Percentiles rank a stretch among this genome's conserved stretches.
phyloP scores from a whole-genome alignment of 1,140 invertebrate genomes.

The Dreissena polymorpha region DNA sequence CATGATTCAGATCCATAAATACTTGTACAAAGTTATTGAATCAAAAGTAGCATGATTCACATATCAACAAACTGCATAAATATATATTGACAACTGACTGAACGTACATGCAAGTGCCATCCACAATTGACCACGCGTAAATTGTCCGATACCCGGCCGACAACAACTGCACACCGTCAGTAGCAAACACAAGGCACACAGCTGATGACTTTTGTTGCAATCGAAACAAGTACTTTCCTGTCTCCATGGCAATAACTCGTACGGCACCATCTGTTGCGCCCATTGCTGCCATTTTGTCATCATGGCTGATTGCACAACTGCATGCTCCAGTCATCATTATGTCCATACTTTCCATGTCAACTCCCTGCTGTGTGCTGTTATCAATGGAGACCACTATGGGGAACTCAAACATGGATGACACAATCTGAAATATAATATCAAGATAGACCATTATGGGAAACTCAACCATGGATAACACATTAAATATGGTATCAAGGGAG shows the following conservation, averaged over 20 bases:
- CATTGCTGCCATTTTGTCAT: constrained; percentile 60
- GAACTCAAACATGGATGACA: constrained; percentile 67
- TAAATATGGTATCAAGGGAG: no score
- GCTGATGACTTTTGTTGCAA: constrained; percentile 65
- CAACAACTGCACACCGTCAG: constrained; percentile 59
- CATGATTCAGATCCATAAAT: no score
- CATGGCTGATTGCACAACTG: constrained; percentile 60
- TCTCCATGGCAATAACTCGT: constrained; percentile 60
- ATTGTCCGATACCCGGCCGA: constrained; percentile 67
- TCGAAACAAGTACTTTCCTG: constrained; percentile 58
- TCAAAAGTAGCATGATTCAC: no score
- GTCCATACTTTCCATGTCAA: constrained; percentile 56
- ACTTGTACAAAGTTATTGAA: no score
- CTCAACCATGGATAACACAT: no score
- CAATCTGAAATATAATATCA: constrained; percentile 56
- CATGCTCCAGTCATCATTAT: constrained; percentile 63
- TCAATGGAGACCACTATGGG: constrained; percentile 59
- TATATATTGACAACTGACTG: no score
- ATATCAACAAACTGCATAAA: no score
- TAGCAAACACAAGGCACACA: constrained; percentile 56
- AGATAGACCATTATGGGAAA: no score
- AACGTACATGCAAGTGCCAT: constrained; percentile 55
- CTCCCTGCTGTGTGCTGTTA: constrained; percentile 6
- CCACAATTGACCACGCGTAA: constrained; percentile 64
- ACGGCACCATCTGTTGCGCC: constrained; percentile 63